These are phyloP conservation scores for Polyploca ridens DNA, from an alignment of 2,888 invertebrate species.

Conservation along the genomic window DNA sequence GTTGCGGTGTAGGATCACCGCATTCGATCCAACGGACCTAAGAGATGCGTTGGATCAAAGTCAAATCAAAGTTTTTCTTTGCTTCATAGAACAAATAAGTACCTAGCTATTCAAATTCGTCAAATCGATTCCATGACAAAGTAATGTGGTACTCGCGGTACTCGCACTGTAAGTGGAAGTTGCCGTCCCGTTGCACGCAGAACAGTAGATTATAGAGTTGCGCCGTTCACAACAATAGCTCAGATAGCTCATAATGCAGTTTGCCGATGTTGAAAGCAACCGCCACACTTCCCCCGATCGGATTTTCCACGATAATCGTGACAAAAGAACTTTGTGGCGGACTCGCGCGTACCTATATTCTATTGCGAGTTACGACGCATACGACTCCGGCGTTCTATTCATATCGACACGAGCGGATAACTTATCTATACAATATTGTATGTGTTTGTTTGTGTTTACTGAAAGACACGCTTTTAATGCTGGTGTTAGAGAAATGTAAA, in stretches of 20 bases:
- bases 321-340: slow-evolving; percentile 81
- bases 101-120: not conserved
- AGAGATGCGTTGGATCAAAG: too few relatives aligned
- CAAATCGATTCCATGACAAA: not conserved
- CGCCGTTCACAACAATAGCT: slow-evolving; percentile 62
- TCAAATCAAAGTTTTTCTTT: too few relatives aligned
- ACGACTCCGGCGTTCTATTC: slow-evolving; percentile 60
- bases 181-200: slow-evolving; percentile 41
- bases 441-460: slow-evolving; percentile 33
- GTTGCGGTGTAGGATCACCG: too few relatives aligned
- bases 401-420: slow-evolving; percentile 58
- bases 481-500: not conserved
- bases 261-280: slow-evolving; percentile 77
- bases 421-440: slow-evolving; percentile 57
- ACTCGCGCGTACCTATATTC: slow-evolving; percentile 59
- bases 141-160: slow-evolving; percentile 6
- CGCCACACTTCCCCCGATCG: slow-evolving; percentile 81
- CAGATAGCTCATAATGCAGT: slow-evolving; percentile 83
- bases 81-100: too few relatives aligned
- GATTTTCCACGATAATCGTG: slow-evolving; percentile 82
- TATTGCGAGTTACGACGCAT: slow-evolving; percentile 64
- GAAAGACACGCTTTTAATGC: not conserved
- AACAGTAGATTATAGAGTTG: slow-evolving; percentile 67
- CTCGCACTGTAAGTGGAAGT: slow-evolving; percentile 37
- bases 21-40: too few relatives aligned